A percentile compares a stretch with the other conserved stretches of the same genome.
Evolutionary conservation across 2,888 invertebrate genomes (phyloP).

Genomic region (Dusona sp.): DNA sequence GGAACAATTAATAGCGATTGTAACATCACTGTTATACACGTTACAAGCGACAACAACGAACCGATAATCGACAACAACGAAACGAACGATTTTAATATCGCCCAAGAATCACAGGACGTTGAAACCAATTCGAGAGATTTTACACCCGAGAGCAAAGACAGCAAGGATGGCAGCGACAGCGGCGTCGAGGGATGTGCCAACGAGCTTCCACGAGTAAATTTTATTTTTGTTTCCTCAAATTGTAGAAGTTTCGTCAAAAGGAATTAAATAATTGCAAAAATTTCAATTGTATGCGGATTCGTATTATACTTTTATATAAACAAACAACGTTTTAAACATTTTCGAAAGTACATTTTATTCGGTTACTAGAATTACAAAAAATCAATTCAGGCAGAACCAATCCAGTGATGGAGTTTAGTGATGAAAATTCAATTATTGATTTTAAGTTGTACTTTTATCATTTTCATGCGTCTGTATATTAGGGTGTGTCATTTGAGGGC

Average conservation of each 20-base stretch:
- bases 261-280: too few relatives aligned
- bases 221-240: background rate
- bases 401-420: background rate
- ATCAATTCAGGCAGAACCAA: background rate
- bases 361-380: background rate
- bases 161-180: slow-evolving; percentile 91
- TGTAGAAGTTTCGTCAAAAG: background rate
- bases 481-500: too few relatives aligned
- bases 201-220: slow-evolving; percentile 83
- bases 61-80: slow-evolving; percentile 64
- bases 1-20: slow-evolving; percentile 80
- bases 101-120: slow-evolving; percentile 54
- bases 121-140: slow-evolving; percentile 72
- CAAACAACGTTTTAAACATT: background rate
- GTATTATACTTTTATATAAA: too few relatives aligned
- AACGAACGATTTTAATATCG: slow-evolving; percentile 43
- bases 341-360: background rate
- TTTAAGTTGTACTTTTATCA: too few relatives aligned
- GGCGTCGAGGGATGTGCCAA: slow-evolving; percentile 90
- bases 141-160: slow-evolving; percentile 79
- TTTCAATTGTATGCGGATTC: too few relatives aligned
- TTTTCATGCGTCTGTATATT: too few relatives aligned
- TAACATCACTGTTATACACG: slow-evolving; percentile 82
- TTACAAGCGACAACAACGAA: slow-evolving; percentile 66
- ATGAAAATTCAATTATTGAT: too few relatives aligned